Percentiles rank a stretch among this genome's conserved stretches.
Evolutionary conservation across 1,140 invertebrate genomes (phyloP).

Genomic region (Schlechtendalia chinensis): DNA sequence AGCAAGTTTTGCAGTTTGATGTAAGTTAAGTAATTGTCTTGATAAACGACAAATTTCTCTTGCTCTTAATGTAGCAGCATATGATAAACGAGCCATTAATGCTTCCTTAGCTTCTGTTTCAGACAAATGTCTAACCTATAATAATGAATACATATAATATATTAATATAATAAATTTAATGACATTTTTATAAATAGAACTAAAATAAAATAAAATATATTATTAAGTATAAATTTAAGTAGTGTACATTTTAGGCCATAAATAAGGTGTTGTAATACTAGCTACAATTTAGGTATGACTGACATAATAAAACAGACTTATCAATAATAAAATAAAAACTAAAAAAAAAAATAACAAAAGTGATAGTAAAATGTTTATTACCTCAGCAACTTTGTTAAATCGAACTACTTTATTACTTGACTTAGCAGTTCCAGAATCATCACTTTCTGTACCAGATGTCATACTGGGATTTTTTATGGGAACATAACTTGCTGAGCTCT

Average conservation of each 20-base stretch:
- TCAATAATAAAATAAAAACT: no score
- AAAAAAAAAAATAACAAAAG: no score
- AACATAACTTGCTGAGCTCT: conserved; percentile 81
- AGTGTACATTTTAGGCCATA: not conserved
- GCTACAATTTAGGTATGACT: not conserved
- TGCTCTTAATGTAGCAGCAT: conserved; percentile 74
- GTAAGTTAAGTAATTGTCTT: conserved; percentile 63
- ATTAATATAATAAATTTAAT: not conserved
- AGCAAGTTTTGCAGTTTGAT: conserved; percentile 71
- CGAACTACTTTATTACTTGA: conserved; percentile 68
- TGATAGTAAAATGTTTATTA: conserved; percentile 63
- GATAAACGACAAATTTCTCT: conserved; percentile 64
- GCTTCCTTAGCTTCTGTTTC: conserved; percentile 81
- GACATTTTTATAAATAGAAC: not conserved
- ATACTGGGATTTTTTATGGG: conserved; percentile 69
- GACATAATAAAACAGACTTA: no score
- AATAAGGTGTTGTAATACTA: not conserved
- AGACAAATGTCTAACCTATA: conserved; percentile 71
- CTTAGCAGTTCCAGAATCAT: conserved; percentile 67
- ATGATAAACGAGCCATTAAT: conserved; percentile 77
- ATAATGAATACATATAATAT: not conserved
- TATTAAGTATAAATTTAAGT: not conserved
- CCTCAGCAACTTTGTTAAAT: conserved; percentile 84
- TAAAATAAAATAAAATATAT: not conserved
- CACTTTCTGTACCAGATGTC: conserved; percentile 72